Base-by-base conservation (phyloP, 1,140 invertebrate species). In the Uloborus diversus region DNA sequence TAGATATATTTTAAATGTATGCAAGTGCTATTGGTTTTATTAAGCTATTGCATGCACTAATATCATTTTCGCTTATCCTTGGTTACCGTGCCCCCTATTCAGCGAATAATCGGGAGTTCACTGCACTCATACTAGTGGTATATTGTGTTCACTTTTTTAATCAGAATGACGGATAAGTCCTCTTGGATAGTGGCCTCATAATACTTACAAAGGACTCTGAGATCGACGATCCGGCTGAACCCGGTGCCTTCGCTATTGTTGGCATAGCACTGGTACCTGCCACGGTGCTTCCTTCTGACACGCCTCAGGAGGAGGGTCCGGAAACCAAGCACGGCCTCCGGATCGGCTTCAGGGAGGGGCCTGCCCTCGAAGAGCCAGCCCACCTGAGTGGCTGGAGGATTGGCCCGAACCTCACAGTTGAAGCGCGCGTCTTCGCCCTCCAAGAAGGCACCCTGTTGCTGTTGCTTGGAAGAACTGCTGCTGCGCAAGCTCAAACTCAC, bases 351-450 rank as follows among this genome's bases (percentile, higher is more conserved):
- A 27, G 28, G 62, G 0, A 82, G 80, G 9, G 75, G 81, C 28
- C 51, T 25, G 23, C 83, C 93, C 82, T 93, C 91, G 86, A 94
- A 93, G 86, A 91, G 94, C 93, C 93, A 95, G 65, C 92, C 90
- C 68, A 94, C 89, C 84, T 92, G 91, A 85, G 92, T 92, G 11
- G 90, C 90, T 83, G 92, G 92, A 0, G 94, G 94, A 88, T 95
- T 96, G 14, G 94, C 92, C 86, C 92, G 92, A 79, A 96, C 94
- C 85, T 92, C 93, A 87, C 94, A 96, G 86, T 94, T 93, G 83
- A 96, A 93, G 86, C 95, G 95, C 57, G 96, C 94, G 87, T 96
- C 94, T 42, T 92, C 92, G 4, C 93, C 93, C 82, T 89, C 88
- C 64, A 68, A 25, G 79, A 86, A 86, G 25, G 89, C 95, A 87